Conservation (phyloP, 2,797 vertebrate genomes). For the Pseudomugil gertrudae region DNA sequence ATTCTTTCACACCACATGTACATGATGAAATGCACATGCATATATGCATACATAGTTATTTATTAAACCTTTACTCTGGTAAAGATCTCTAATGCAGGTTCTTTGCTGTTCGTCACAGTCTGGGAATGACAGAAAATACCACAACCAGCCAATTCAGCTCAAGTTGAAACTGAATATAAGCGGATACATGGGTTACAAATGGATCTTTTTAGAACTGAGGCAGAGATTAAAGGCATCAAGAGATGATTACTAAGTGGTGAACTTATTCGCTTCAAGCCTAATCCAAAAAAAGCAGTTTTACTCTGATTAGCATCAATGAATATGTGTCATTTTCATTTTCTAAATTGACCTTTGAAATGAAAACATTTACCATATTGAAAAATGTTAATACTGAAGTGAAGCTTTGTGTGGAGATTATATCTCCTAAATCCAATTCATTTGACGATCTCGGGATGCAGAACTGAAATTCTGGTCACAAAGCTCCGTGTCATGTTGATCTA, state of each 20-base stretch:
- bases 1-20: background rate
- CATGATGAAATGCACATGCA: background rate
- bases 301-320: background rate
- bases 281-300: background rate
- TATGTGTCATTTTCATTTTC: background rate
- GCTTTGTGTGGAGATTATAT: background rate
- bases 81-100: background rate
- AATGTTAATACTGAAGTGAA: background rate
- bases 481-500: background rate
- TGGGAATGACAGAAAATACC: background rate
- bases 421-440: background rate
- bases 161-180: background rate
- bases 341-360: background rate
- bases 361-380: background rate
- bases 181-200: background rate
- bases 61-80: no score
- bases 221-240: background rate
- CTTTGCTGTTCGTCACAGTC: background rate
- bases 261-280: background rate
- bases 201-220: background rate
- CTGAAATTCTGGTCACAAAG: background rate
- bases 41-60: background rate
- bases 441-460: background rate
- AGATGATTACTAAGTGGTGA: background rate
- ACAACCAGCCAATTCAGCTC: background rate